These are phyloP conservation scores for Pollenia angustigena DNA, from an alignment of 2,888 invertebrate genomes.

Conservation along the genomic window DNA sequence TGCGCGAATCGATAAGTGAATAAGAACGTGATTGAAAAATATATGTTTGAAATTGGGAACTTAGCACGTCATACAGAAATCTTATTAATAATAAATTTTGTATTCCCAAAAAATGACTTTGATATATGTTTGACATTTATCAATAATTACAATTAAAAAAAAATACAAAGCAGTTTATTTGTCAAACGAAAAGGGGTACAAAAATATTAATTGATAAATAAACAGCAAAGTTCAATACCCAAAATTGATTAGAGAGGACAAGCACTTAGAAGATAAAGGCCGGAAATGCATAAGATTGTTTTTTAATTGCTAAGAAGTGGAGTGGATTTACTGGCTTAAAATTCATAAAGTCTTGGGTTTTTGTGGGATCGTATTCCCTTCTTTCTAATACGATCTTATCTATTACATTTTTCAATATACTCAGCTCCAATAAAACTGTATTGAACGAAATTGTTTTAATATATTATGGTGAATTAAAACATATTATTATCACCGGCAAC, in stretches of 20 bases:
- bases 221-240: slow-evolving; percentile 19
- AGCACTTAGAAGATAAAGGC: neutral
- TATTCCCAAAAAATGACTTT: too few species aligned
- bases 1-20: slow-evolving; percentile 19
- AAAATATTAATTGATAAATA: slow-evolving; percentile 2
- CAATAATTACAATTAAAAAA: slow-evolving; percentile 28
- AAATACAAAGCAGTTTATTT: slow-evolving; percentile 30
- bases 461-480: too few species aligned
- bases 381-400: too few species aligned
- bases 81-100: too few species aligned
- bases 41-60: slow-evolving; percentile 26
- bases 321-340: too few species aligned
- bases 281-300: neutral
- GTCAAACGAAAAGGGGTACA: neutral
- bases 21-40: slow-evolving; percentile 25
- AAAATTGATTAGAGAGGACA: neutral
- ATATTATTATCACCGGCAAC: too few species aligned
- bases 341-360: too few species aligned
- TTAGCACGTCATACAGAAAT: too few species aligned
- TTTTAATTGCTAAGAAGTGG: neutral
- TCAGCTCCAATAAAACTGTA: too few species aligned
- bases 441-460: too few species aligned
- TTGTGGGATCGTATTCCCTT: too few species aligned
- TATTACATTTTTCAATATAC: too few species aligned
- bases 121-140: slow-evolving; percentile 30